A percentile compares a stretch with the other conserved stretches of the same genome.
These are phyloP conservation scores for Etheostoma spectabile DNA, from an alignment of 2,113 vertebrate genomes.

Conservation along the genomic window DNA sequence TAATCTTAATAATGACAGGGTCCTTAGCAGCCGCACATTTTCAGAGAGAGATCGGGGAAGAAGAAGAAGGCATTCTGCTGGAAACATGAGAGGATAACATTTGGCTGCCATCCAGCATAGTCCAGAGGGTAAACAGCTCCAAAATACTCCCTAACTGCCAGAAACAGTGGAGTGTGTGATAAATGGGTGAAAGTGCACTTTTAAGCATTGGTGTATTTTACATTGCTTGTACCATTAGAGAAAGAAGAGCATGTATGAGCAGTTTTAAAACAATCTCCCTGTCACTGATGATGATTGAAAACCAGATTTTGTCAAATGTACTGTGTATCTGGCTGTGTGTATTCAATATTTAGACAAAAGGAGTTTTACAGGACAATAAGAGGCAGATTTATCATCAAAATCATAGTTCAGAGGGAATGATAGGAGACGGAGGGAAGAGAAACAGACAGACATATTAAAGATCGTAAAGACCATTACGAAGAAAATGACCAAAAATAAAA, in stretches of 20 bases:
- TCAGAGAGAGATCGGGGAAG: slow-evolving; percentile 65
- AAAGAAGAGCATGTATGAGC: not conserved
- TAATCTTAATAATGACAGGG: slow-evolving; percentile 83
- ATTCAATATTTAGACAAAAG: not conserved
- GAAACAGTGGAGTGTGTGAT: not conserved
- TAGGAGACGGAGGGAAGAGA: not conserved
- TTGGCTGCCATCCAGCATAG: slow-evolving; percentile 60
- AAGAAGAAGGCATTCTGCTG: slow-evolving; percentile 34
- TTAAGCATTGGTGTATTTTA: not conserved
- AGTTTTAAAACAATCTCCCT: not conserved
- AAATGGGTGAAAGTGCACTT: not conserved
- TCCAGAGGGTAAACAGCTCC: not conserved
- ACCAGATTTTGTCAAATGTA: not conserved
- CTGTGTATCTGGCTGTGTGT: not conserved
- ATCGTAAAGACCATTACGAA: no score
- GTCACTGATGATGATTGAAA: not conserved
- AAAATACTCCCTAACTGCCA: not conserved
- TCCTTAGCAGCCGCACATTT: slow-evolving; percentile 66
- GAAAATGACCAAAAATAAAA: not conserved
- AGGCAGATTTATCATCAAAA: not conserved
- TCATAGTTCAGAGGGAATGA: not conserved
- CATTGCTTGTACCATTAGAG: not conserved
- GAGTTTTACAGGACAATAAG: not conserved
- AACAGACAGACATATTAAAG: not conserved
- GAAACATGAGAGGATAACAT: slow-evolving; percentile 42